phyloP scores from a whole-genome alignment of 2,888 invertebrate genomes.

The Mycogona germanica region DNA sequence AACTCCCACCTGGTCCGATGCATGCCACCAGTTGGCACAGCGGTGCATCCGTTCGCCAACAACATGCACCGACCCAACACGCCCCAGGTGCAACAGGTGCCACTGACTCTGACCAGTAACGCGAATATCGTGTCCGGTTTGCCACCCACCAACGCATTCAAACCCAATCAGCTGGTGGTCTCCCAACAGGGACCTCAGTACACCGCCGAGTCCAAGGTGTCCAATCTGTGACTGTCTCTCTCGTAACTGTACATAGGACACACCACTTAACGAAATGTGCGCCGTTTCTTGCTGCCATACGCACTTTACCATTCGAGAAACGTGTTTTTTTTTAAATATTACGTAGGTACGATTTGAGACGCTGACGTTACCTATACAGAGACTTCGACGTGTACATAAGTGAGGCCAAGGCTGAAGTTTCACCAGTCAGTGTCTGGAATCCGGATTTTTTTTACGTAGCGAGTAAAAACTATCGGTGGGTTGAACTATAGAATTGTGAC shows the following conservation, averaged over 20 bases:
- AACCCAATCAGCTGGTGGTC: not conserved
- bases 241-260: not conserved
- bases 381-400: too few relatives aligned
- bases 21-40: not conserved
- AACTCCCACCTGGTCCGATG: slow-evolving; percentile 5
- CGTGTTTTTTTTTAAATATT: too few relatives aligned
- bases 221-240: slow-evolving; percentile 5
- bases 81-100: not conserved
- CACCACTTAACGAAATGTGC: too few relatives aligned
- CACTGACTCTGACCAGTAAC: not conserved
- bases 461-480: too few relatives aligned
- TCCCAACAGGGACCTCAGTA: slow-evolving; percentile 1
- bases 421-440: too few relatives aligned
- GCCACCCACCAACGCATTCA: not conserved
- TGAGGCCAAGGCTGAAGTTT: too few relatives aligned
- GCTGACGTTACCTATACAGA: too few relatives aligned
- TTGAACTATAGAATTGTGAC: too few relatives aligned
- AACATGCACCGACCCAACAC: not conserved
- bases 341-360: too few relatives aligned
- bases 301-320: too few relatives aligned
- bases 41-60: not conserved
- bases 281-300: too few relatives aligned
- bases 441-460: too few relatives aligned
- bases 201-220: slow-evolving; percentile 9
- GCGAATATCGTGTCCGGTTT: not conserved